Percentiles rank a stretch among this genome's conserved stretches.
These are phyloP conservation scores for Anorthoa munda DNA, from an alignment of 2,888 invertebrate genomes.

Conservation along the genomic window DNA sequence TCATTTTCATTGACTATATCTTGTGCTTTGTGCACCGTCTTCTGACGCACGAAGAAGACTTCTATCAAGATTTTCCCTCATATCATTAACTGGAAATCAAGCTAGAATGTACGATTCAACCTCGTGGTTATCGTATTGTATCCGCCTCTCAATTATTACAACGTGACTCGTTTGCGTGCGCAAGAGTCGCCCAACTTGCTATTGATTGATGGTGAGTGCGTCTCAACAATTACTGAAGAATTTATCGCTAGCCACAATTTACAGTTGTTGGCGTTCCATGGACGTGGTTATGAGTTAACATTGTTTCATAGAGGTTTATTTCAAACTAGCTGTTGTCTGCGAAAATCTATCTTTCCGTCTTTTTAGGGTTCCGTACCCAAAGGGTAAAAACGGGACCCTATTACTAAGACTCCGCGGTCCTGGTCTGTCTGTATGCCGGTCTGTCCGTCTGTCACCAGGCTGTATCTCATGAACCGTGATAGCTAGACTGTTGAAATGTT, in stretches of 20 bases:
- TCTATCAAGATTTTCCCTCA: slow-evolving; percentile 27
- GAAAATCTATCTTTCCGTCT: too few relatives aligned
- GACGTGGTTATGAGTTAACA: background rate
- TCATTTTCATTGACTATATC: background rate
- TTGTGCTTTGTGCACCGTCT: too few relatives aligned
- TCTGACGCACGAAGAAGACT: slow-evolving; percentile 7
- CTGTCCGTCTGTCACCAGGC: too few relatives aligned
- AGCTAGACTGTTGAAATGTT: too few relatives aligned
- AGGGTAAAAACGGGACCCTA: too few relatives aligned
- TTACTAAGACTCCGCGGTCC: too few relatives aligned
- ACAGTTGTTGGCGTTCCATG: background rate
- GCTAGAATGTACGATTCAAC: slow-evolving; percentile 46
- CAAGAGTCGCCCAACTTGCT: slow-evolving; percentile 47
- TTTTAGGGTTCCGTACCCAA: too few relatives aligned
- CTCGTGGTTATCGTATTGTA: slow-evolving; percentile 63
- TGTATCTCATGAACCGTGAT: too few relatives aligned
- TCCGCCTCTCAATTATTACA: slow-evolving; percentile 70
- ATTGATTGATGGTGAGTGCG: slow-evolving; percentile 55
- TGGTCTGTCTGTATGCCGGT: too few relatives aligned
- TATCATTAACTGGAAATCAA: slow-evolving; percentile 42
- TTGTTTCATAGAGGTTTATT: slow-evolving; percentile 1
- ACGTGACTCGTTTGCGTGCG: slow-evolving; percentile 74
- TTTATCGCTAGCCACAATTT: slow-evolving; percentile 24
- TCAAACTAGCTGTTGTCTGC: too few relatives aligned
- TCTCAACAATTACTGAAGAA: slow-evolving; percentile 51